phyloP scores from a whole-genome alignment of 2,113 vertebrate species.

The Poeciliopsis turrubarensis region DNA sequence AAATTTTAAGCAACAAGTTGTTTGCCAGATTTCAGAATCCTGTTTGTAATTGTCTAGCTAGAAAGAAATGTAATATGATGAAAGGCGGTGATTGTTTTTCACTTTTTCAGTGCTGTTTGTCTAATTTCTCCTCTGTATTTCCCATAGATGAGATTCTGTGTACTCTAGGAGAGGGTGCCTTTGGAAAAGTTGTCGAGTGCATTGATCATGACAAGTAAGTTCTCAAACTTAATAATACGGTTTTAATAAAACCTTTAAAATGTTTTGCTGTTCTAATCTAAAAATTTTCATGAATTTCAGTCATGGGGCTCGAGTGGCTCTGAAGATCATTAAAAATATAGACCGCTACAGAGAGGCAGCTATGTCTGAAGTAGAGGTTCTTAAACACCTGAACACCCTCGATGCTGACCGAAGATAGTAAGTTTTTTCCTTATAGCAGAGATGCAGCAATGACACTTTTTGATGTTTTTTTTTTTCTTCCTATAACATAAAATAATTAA shows the following conservation, averaged over 20 bases:
- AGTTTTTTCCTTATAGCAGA: conserved; percentile 4
- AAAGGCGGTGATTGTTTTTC: conserved; percentile 45
- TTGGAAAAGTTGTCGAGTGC: conserved; percentile 98
- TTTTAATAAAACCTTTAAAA: neutral
- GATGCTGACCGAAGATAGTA: conserved; percentile 84
- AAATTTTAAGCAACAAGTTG: conserved; percentile 44
- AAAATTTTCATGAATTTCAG: conserved; percentile 51
- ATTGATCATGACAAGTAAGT: conserved; percentile 89
- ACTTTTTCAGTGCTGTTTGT: conserved; percentile 24
- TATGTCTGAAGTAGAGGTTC: conserved; percentile 93
- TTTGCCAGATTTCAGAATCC: conserved; percentile 51
- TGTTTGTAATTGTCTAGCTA: conserved; percentile 45
- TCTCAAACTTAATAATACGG: too few species aligned
- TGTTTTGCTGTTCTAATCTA: neutral
- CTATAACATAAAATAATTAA: too few species aligned
- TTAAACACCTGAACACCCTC: conserved; percentile 90
- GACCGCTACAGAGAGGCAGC: conserved; percentile 95
- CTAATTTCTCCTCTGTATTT: conserved; percentile 78
- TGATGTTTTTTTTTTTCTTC: neutral
- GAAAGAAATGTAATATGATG: conserved; percentile 52
- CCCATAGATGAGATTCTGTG: conserved; percentile 97
- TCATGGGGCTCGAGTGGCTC: conserved; percentile 87
- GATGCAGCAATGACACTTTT: neutral
- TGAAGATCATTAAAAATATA: conserved; percentile 99
- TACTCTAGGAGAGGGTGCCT: conserved; percentile 97